Evolutionary conservation across 2,113 vertebrate genomes (phyloP), one percentile per base, ranked within the genome.

Genomic region (Girardinichthys multiradiatus): DNA sequence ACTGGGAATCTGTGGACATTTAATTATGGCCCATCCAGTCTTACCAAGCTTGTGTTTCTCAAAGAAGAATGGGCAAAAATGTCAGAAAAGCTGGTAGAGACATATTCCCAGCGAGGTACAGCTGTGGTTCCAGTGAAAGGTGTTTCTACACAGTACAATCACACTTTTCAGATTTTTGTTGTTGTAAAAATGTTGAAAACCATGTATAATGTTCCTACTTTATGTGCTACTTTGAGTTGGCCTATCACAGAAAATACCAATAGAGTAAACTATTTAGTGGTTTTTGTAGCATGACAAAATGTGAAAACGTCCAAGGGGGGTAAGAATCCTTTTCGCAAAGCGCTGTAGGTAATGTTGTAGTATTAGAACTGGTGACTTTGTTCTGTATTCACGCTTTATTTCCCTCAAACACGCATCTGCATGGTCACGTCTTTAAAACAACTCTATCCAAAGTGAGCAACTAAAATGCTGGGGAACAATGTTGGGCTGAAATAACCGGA

Each of bases 401-500:
- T 67, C 72, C 14, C 24, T 39, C 37, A 27, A 51, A 65, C 27
- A 31, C 28, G 26, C 17, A 33, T 63, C 45, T 39, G 19, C 33
- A 14, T 61, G 19, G 1, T 73, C 19, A 26, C 21, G 45, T 64
- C 37, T 48, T 10, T n/a, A 61, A 64, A 59, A 57, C 39, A 51
- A 29, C 19, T 42, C 14, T 64, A 35, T 69, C 57, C 21, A 67
- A 35, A 2, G 27, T 30, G n/a, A 51, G 29, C 28, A 65, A n/a
- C 37, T 61, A 67, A 51, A 64, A 72, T 64, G 35, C 68, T 60
- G n/a, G 31, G 60, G 12, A 82, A 73, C 51, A 26, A 42, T 58
- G 71, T 57, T 48, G 66, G 72, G 67, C 39, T 35, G 48, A 72
- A 60, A 73, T 64, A 75, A 64, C 24, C 39, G 33, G 75, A 63